Evolutionary conservation across 1,140 invertebrate species (phyloP).

Genomic region (Cydia fagiglandana): DNA sequence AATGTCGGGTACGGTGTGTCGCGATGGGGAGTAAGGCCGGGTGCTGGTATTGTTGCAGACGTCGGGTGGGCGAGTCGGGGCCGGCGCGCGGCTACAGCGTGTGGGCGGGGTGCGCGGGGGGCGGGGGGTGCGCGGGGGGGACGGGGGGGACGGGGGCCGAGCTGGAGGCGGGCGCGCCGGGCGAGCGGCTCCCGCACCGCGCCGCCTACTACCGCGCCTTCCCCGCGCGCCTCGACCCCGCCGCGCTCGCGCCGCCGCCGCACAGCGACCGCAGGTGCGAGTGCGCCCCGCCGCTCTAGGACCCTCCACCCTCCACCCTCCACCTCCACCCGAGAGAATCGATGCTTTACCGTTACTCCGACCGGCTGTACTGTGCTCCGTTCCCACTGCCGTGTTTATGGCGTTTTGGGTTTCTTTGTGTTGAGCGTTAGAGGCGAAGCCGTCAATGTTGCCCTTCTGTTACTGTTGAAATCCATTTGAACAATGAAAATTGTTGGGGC

Average conservation of each 20-base stretch:
- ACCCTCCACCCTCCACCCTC: not conserved
- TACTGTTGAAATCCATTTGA: not conserved
- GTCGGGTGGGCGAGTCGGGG: constrained; percentile 57
- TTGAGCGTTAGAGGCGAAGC: not conserved
- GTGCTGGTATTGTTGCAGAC: constrained; percentile 50
- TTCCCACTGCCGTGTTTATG: not conserved
- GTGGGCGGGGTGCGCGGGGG: constrained; percentile 56
- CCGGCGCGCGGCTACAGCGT: constrained; percentile 63
- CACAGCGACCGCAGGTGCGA: constrained; percentile 75
- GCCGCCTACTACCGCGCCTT: constrained; percentile 88
- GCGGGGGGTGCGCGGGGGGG: constrained; percentile 21
- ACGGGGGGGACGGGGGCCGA: constrained; percentile 81
- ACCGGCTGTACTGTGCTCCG: not conserved
- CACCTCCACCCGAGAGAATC: not conserved
- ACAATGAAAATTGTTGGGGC: too few relatives aligned
- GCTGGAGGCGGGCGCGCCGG: constrained; percentile 87
- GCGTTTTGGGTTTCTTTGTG: not conserved
- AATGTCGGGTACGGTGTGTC: too few relatives aligned
- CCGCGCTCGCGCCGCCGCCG: constrained; percentile 88
- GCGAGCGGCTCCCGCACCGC: constrained; percentile 85
- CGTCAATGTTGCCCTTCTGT: not conserved
- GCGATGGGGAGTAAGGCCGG: constrained; percentile 26
- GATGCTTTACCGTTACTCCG: not conserved
- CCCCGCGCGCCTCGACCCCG: constrained; percentile 90
- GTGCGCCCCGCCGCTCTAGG: too few relatives aligned